Base-by-base conservation (phyloP, 2,888 invertebrate genomes). In the Netelia fuscicornis region DNA sequence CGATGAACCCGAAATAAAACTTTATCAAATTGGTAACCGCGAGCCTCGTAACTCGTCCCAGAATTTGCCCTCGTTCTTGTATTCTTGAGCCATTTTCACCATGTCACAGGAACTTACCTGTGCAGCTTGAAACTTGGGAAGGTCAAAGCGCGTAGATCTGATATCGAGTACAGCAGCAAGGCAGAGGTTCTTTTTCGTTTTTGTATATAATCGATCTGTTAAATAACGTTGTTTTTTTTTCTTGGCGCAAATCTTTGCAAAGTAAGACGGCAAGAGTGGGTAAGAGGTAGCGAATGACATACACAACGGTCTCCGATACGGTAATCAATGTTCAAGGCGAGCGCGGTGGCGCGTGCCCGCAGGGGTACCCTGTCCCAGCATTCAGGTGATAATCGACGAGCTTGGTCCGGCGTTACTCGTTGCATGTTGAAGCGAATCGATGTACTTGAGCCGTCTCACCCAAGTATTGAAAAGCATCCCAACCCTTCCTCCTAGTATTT, bases 301-400 rank as follows among this genome's bases (percentile, higher is more conserved):
- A 79, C 85, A 81, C 82, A 80, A 67, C 74, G 80, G 60, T 67
- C 76, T 82, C 78, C 80, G 76, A 80, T 85, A 83, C 76, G 76
- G 83, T 77, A 85, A 85, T 85, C 81, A 86, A 85, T 85, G 85
- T 86, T 86, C 85, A 86, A 87, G 86, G 79, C 85, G 86, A 89
- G 89, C 90, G 91, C 90, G 90, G 89, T 90, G 90, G 89, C 91
- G 93, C 93, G 93, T 93, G 93, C 93, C 93, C 93, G 93, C 93
- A 97, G 97, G 97, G 97, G 97, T 97, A 98, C 98, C 98, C 98
- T 98, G 98, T 98, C 98, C 98, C 98, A 98, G 98, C 98, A 98
- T 98, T 98, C 98, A 98, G 98, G 98, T 97, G 97, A 97, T 97
- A 97, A 92, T 92, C 91, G 89, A 91, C 88, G 90, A 91, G 90